Evolutionary conservation across 2,888 invertebrate genomes (phyloP).

Genomic region (Polietes domitor): DNA sequence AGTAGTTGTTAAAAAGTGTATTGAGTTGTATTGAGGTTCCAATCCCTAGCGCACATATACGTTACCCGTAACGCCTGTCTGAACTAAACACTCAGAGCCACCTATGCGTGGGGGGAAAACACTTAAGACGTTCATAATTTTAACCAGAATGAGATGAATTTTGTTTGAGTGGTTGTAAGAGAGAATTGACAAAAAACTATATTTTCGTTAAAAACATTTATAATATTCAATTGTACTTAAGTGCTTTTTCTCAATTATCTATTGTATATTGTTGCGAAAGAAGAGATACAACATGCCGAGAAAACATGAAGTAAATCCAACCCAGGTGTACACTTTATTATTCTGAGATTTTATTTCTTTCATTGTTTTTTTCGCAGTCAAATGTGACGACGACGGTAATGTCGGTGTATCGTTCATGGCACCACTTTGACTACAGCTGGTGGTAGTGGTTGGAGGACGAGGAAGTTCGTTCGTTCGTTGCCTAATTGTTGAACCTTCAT

Average conservation of each 20-base stretch:
- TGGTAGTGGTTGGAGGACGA: conserved; percentile 6
- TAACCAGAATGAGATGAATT: conserved; percentile 35
- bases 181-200: conserved; percentile 49
- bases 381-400: conserved; percentile 4
- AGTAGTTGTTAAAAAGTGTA: not conserved
- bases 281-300: conserved; percentile 64
- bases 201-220: conserved; percentile 52
- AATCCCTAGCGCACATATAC: conserved; percentile 54
- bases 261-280: conserved; percentile 65
- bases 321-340: conserved; percentile 88
- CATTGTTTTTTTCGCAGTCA: conserved; percentile 47
- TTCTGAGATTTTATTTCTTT: conserved; percentile 63
- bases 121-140: conserved; percentile 27
- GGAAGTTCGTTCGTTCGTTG: conserved; percentile 27
- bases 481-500: conserved; percentile 45
- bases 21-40: not conserved
- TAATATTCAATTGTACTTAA: conserved; percentile 57
- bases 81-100: not conserved
- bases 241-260: conserved; percentile 43
- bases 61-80: conserved; percentile 44
- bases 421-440: conserved; percentile 23
- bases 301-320: conserved; percentile 94
- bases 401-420: conserved; percentile 3
- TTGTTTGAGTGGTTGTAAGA: conserved; percentile 35
- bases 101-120: conserved; percentile 6